These are phyloP conservation scores for Whitmania pigra DNA, from an alignment of 1,140 invertebrate species.

Conservation along the genomic window DNA sequence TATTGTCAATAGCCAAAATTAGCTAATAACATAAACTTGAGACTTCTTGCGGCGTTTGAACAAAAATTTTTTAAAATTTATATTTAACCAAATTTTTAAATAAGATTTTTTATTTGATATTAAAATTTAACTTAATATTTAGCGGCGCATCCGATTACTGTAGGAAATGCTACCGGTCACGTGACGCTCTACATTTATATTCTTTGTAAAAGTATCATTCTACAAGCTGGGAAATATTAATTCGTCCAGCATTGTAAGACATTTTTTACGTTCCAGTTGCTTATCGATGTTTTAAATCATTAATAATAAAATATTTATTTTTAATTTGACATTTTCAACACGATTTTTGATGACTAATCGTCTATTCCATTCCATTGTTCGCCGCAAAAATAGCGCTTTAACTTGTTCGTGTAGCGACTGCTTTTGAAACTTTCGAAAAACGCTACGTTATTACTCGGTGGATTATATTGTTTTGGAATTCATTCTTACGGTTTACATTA, in stretches of 20 bases:
- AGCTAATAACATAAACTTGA: not conserved
- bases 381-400: no score
- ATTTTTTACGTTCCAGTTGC: slow-evolving; percentile 3
- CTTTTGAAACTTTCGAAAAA: no score
- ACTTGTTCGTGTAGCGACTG: no score
- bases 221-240: slow-evolving; percentile 12
- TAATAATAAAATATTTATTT: no score
- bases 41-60: not conserved
- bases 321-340: no score
- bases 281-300: no score
- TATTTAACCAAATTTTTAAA: not conserved
- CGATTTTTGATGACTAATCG: no score
- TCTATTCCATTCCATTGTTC: no score
- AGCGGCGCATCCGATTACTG: not conserved
- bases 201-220: slow-evolving; percentile 6
- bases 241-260: slow-evolving; percentile 2
- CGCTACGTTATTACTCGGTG: no score
- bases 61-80: slow-evolving; percentile 1
- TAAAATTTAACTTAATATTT: not conserved
- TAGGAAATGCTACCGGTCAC: slow-evolving; percentile 11
- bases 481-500: no score
- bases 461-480: no score
- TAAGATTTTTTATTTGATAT: not conserved
- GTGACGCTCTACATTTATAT: slow-evolving; percentile 2
- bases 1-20: not conserved